These are phyloP conservation scores for Eupithecia inturbata DNA, from an alignment of 2,888 invertebrate genomes.

Conservation along the genomic window DNA sequence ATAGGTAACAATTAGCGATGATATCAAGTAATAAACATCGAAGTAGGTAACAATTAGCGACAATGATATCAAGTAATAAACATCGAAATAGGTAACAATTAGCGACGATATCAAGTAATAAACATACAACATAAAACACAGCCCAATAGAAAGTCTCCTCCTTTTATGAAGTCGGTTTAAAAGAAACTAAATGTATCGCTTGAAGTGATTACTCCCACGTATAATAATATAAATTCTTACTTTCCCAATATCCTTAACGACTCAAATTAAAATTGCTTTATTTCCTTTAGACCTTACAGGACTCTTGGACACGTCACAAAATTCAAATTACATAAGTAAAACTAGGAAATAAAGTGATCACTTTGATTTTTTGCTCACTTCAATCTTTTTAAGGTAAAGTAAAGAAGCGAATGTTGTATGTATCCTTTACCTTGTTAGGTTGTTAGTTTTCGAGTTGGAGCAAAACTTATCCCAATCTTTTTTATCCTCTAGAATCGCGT, in stretches of 20 bases:
- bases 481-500: too few relatives aligned
- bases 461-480: too few relatives aligned
- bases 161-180: not conserved
- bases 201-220: slow-evolving; percentile 3
- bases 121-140: not conserved
- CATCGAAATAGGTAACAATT: not conserved
- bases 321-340: too few relatives aligned
- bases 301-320: too few relatives aligned
- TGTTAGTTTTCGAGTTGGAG: too few relatives aligned
- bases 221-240: not conserved
- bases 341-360: too few relatives aligned
- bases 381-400: too few relatives aligned
- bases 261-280: too few relatives aligned
- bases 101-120: not conserved
- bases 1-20: not conserved
- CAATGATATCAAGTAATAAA: not conserved
- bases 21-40: not conserved
- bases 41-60: not conserved
- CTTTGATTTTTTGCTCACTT: too few relatives aligned
- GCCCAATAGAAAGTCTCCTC: not conserved
- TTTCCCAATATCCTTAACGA: not conserved
- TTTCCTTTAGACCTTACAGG: too few relatives aligned
- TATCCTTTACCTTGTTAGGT: too few relatives aligned
- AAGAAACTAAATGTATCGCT: not conserved
- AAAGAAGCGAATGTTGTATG: too few relatives aligned